Percentiles rank a stretch among this genome's conserved stretches.
phyloP scores from a whole-genome alignment of 2,113 vertebrate genomes.

The Philantomba maxwellii region DNA sequence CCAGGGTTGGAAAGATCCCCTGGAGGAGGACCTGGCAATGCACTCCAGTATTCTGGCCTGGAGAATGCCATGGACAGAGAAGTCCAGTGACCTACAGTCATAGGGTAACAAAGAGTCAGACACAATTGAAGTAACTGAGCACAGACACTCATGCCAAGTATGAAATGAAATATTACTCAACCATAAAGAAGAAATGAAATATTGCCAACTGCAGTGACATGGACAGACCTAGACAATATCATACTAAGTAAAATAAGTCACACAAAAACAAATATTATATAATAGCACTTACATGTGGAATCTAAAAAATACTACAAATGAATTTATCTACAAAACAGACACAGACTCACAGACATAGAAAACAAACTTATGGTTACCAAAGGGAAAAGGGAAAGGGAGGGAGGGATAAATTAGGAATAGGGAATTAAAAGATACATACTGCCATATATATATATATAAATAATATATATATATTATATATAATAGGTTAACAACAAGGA shows the following conservation, averaged over 20 bases:
- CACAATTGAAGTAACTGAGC: not conserved
- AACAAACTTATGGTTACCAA: not conserved
- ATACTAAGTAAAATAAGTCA: not conserved
- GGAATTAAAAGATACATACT: not conserved
- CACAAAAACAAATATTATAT: not conserved
- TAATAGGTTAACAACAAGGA: not conserved
- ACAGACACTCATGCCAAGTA: not conserved
- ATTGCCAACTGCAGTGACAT: not conserved
- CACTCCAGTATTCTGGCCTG: not conserved
- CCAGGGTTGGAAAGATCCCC: not conserved
- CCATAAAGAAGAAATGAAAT: not conserved
- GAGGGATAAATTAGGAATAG: not conserved
- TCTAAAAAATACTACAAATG: not conserved
- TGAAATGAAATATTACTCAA: not conserved
- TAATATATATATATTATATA: not conserved
- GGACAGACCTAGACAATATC: not conserved
- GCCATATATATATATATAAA: not conserved
- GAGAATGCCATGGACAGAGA: not conserved
- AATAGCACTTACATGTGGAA: not conserved
- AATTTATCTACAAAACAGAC: not conserved
- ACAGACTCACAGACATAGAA: not conserved
- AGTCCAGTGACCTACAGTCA: not conserved
- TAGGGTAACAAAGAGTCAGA: not conserved
- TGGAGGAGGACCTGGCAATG: not conserved
- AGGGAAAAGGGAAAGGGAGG: not conserved